Base-by-base conservation (phyloP, 1,140 invertebrate species). In the Drosophila tsacasi region DNA sequence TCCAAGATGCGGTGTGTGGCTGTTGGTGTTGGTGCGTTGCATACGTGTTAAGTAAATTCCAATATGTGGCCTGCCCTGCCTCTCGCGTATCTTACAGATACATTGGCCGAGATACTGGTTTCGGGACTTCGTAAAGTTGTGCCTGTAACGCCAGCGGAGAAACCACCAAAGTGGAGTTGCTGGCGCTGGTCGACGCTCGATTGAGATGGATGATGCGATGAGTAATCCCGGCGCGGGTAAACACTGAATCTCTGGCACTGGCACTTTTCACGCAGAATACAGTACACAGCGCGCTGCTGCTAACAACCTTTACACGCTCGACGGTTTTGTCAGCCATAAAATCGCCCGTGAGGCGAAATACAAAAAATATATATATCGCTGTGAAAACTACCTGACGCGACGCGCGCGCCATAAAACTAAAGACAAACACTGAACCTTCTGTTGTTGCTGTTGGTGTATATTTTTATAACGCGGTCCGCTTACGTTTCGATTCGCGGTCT, bases 21-120 rank as follows among this genome's bases (percentile, higher is more conserved):
- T 42, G 55, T 3, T 72, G 49, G 82, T 60, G 30, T 78, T 50
- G 63, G 66, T 82, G 83, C 69, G 66, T 79, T 80, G 79, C 79
- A 86, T 85, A 85, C 75, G 79, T 83, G 84, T 87, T 83, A 83
- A 79, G 75, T 84, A 90, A 89, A 84, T 89, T 89, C 85, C 85
- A 89, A 89, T 89, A 90, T 89, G 85, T 83, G 84, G 67, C 80
- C 66, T 76, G 65, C 35, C 37, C 62, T 66, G 73, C 23, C 44
- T 72, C 44, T 72, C 32, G 62, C 72, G 81, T 90, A 90, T 89
- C 85, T 90, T 84, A 90, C 85, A 89, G 85, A 90, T 89, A 89
- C 84, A 69, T 76, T 89, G 78, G 75, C 71, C 74, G 60, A 84
- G 84, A 89, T 89, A 89, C 85, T 89, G 85, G 85, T 89, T 89